phyloP scores from a whole-genome alignment of 1,140 invertebrate genomes.

The Philaenus spumarius region DNA sequence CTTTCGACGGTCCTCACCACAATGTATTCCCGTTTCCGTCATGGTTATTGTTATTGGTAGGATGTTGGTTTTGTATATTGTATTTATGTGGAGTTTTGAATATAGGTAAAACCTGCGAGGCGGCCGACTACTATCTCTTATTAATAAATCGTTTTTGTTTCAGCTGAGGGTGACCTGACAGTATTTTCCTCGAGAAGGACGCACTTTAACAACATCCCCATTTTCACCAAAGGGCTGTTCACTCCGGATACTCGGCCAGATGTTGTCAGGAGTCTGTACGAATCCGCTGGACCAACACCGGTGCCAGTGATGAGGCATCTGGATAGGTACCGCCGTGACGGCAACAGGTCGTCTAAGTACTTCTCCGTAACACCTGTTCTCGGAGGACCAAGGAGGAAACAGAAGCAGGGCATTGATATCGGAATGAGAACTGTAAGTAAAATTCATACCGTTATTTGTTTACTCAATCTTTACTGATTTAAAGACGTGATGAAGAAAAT shows the following conservation, averaged over 20 bases:
- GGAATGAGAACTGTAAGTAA: conserved; percentile 73
- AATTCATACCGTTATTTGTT: too few species aligned
- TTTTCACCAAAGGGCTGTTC: conserved; percentile 59
- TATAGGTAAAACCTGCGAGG: too few species aligned
- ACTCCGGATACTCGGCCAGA: conserved; percentile 56
- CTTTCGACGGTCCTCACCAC: too few species aligned
- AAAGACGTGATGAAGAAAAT: too few species aligned
- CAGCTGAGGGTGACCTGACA: conserved; percentile 80
- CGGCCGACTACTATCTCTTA: too few species aligned
- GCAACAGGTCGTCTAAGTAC: conserved; percentile 47
- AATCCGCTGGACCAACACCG: conserved; percentile 53
- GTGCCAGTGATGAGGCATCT: conserved; percentile 35
- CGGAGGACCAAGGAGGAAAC: conserved; percentile 44
- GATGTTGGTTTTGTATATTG: too few species aligned
- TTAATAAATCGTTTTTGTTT: too few species aligned
- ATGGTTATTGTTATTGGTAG: too few species aligned
- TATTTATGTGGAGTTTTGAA: too few species aligned
- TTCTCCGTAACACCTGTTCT: conserved; percentile 73
- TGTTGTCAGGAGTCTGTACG: conserved; percentile 63
- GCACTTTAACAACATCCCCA: conserved; percentile 60
- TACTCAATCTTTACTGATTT: too few species aligned
- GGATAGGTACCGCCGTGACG: conserved; percentile 50
- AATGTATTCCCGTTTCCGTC: too few species aligned
- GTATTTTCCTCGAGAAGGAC: conserved; percentile 66
- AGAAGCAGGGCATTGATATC: conserved; percentile 60